phyloP scores from a whole-genome alignment of 1,140 invertebrate species.

The Drosophila sturtevanti region DNA sequence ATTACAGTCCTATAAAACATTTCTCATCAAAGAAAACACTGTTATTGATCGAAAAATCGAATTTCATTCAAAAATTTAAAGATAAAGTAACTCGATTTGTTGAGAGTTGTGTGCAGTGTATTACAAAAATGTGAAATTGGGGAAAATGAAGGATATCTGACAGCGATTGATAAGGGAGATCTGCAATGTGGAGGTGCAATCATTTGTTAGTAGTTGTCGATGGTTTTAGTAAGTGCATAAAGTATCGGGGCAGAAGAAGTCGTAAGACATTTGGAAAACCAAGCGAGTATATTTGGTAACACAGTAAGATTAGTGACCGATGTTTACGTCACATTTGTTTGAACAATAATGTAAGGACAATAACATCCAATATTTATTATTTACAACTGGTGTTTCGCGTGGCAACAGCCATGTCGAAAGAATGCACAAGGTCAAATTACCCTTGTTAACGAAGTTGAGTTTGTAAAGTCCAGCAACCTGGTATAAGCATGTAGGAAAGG shows the following conservation, averaged over 20 bases:
- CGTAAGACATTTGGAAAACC: not conserved
- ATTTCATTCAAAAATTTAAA: too few relatives aligned
- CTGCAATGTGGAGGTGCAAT: conserved; percentile 76
- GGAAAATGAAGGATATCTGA: not conserved
- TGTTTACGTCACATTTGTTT: not conserved
- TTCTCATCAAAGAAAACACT: not conserved
- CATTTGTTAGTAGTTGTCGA: too few relatives aligned
- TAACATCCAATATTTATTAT: not conserved
- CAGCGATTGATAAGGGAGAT: too few relatives aligned
- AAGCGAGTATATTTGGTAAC: too few relatives aligned
- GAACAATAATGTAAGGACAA: too few relatives aligned
- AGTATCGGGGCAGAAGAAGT: too few relatives aligned
- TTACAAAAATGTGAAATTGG: not conserved
- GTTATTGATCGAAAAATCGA: too few relatives aligned
- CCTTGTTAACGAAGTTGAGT: too few relatives aligned
- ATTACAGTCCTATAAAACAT: conserved; percentile 10
- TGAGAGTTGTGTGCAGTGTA: not conserved
- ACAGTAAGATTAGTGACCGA: conserved; percentile 16
- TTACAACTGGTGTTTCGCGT: not conserved
- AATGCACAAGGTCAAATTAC: too few relatives aligned
- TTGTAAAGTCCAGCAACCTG: not conserved
- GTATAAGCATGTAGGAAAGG: conserved; percentile 5
- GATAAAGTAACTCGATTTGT: too few relatives aligned
- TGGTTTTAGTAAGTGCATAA: too few relatives aligned
- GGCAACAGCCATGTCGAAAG: conserved; percentile 8